A percentile compares a stretch with the other conserved stretches of the same genome.
phyloP scores from a whole-genome alignment of 2,113 vertebrate genomes.

The Melanotaenia duboulayi region DNA sequence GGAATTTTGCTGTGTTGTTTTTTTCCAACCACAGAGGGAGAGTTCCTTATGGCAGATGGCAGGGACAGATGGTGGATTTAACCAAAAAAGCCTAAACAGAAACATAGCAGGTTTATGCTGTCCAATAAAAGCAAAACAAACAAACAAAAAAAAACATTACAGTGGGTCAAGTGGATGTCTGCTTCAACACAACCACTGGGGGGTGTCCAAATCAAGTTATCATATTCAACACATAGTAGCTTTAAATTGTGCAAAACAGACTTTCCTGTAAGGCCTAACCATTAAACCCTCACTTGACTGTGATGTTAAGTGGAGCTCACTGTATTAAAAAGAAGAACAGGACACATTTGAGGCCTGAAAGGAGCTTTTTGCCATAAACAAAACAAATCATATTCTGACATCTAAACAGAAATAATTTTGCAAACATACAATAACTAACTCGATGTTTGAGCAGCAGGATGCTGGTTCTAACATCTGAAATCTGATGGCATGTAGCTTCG shows the following conservation, averaged over 20 bases:
- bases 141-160: not conserved
- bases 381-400: too few species aligned
- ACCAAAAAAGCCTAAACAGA: conserved; percentile 40
- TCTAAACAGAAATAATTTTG: too few species aligned
- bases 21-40: conserved; percentile 51
- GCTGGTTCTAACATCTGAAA: too few species aligned
- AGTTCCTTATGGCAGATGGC: conserved; percentile 67
- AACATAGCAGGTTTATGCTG: conserved; percentile 45
- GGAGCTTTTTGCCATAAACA: too few species aligned
- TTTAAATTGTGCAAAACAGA: too few species aligned
- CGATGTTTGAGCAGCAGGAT: too few species aligned
- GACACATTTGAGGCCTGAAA: not conserved
- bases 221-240: not conserved
- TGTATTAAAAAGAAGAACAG: not conserved
- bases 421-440: too few species aligned
- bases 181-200: not conserved
- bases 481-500: too few species aligned
- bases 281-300: not conserved
- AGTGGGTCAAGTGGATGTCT: not conserved
- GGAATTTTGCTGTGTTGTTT: conserved; percentile 38
- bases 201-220: not conserved
- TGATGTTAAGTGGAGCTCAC: too few species aligned
- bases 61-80: conserved; percentile 62
- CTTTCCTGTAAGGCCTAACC: not conserved
- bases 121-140: conserved; percentile 37